Evolutionary conservation across 2,888 invertebrate species (phyloP).

Genomic region (Dusona sp.): DNA sequence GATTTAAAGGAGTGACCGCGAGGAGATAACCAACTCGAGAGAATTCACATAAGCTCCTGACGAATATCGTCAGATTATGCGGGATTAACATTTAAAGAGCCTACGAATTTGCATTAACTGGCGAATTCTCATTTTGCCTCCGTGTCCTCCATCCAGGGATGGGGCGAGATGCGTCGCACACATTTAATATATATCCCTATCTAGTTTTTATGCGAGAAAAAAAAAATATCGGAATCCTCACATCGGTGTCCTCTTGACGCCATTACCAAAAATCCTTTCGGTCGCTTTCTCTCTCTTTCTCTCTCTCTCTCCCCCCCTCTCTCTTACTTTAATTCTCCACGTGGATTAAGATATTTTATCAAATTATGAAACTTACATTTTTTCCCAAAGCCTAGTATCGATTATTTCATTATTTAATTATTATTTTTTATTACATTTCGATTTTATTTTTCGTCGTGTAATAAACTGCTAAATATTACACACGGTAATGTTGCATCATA

Average conservation of each 20-base stretch:
- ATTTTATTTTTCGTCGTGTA: not conserved
- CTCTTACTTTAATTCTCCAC: not conserved
- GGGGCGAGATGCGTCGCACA: conserved; percentile 39
- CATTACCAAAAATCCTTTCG: conserved; percentile 52
- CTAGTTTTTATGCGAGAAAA: not conserved
- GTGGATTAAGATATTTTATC: not conserved
- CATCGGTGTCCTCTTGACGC: conserved; percentile 56
- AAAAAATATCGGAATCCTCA: conserved; percentile 45
- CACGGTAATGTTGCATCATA: not conserved
- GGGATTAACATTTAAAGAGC: conserved; percentile 53
- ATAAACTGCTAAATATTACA: not conserved
- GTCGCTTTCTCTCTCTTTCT: conserved; percentile 33
- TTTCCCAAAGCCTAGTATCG: not conserved
- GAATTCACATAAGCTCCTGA: conserved; percentile 46
- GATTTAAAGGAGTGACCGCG: conserved; percentile 49
- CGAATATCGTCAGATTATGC: conserved; percentile 56
- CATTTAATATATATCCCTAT: conserved; percentile 1
- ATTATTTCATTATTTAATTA: not conserved
- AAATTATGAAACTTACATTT: not conserved
- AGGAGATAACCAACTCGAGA: conserved; percentile 49
- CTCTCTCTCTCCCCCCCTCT: not conserved
- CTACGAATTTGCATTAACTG: conserved; percentile 54
- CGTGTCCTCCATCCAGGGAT: not conserved
- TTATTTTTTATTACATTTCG: not conserved
- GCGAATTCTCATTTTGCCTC: conserved; percentile 35